Conservation (phyloP, 2,888 invertebrate genomes). For the Opisthograptis luteolata region DNA sequence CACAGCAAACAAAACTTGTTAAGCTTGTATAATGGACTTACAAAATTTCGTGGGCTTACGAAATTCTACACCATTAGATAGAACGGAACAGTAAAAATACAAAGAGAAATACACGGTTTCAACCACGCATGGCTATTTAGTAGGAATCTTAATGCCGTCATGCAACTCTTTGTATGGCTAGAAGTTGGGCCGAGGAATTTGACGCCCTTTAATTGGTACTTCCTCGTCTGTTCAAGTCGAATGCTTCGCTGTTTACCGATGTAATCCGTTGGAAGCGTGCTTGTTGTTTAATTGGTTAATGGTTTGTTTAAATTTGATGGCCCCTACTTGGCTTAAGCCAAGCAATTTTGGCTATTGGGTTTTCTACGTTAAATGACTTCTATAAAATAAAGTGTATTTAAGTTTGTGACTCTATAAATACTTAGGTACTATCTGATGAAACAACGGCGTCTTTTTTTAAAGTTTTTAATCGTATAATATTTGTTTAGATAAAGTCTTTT, state of each 20-base stretch:
- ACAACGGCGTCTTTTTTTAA: no score
- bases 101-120: conserved; percentile 19
- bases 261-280: conserved; percentile 25
- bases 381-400: no score
- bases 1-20: conserved; percentile 26
- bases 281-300: conserved; percentile 16
- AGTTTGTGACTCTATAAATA: no score
- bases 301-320: conserved; percentile 10
- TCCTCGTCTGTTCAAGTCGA: conserved; percentile 54
- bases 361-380: no score
- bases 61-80: conserved; percentile 24
- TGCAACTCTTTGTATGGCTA: conserved; percentile 60
- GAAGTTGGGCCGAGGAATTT: conserved; percentile 64
- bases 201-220: conserved; percentile 76
- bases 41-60: conserved; percentile 18
- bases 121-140: conserved; percentile 26
- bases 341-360: not conserved
- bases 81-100: conserved; percentile 24
- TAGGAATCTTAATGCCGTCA: conserved; percentile 67
- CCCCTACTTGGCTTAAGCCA: not conserved
- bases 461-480: no score
- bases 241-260: conserved; percentile 30
- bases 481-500: no score
- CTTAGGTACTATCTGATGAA: no score
- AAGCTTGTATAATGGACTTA: conserved; percentile 26